phyloP scores from a whole-genome alignment of 2,797 vertebrate species.

The Hipposideros larvatus region DNA sequence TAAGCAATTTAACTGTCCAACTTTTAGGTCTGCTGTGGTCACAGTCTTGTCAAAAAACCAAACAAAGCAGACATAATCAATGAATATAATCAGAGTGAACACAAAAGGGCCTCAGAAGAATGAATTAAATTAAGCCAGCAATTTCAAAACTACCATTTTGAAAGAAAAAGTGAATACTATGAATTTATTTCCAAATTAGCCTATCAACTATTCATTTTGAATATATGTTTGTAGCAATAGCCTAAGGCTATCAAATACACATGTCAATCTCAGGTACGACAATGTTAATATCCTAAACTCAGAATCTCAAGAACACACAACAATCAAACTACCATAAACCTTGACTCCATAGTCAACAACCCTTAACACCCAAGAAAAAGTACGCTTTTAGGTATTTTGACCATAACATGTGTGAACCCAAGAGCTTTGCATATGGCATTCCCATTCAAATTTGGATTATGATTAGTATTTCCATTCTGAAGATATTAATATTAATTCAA shows the following conservation, averaged over 20 bases:
- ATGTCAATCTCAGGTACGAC: conserved; percentile 26
- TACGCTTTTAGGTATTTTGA: background rate
- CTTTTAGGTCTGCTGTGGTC: background rate
- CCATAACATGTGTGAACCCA: background rate
- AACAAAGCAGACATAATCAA: conserved; percentile 27
- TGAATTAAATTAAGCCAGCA: conserved; percentile 46
- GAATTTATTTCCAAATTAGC: conserved; percentile 54
- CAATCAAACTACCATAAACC: background rate
- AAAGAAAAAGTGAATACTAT: conserved; percentile 50
- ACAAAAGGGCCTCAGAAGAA: background rate
- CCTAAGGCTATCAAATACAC: background rate
- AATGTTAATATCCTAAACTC: background rate
- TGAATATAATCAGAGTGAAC: conserved; percentile 49
- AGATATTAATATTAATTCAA: background rate
- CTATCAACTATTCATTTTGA: conserved; percentile 22
- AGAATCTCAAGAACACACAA: background rate
- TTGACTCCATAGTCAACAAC: background rate
- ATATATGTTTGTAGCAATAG: background rate
- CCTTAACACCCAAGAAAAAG: background rate
- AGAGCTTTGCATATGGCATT: background rate
- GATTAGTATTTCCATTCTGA: background rate
- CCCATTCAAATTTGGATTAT: background rate
- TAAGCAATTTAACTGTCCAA: conserved; percentile 26
- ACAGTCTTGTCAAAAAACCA: background rate
- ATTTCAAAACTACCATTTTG: conserved; percentile 46